Percentiles rank a stretch among this genome's conserved stretches.
phyloP scores from a whole-genome alignment of 1,140 invertebrate genomes.

The Platorchestia sp. region DNA sequence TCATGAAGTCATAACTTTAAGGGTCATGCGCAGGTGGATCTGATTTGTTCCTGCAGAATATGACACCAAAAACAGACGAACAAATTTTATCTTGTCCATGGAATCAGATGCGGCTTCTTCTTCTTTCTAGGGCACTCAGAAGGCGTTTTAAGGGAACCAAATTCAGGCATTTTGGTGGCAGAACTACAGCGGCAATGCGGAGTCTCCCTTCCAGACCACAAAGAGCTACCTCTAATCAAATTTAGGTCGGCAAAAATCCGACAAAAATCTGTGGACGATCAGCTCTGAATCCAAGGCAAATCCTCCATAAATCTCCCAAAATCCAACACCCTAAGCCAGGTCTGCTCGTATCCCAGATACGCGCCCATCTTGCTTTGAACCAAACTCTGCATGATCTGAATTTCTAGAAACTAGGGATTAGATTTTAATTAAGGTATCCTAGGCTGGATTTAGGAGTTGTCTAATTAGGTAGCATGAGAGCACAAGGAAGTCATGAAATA shows the following conservation, averaged over 20 bases:
- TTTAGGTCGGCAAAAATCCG: constrained; percentile 53
- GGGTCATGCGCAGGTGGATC: not conserved
- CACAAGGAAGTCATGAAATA: constrained; percentile 43
- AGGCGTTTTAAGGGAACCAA: constrained; percentile 43
- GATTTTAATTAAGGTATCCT: constrained; percentile 43
- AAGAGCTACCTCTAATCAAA: constrained; percentile 55
- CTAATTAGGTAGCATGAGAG: constrained; percentile 44
- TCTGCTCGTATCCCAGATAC: constrained; percentile 19
- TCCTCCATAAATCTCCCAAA: constrained; percentile 47
- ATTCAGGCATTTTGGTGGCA: constrained; percentile 23
- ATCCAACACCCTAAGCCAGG: constrained; percentile 39
- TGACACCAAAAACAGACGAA: not conserved
- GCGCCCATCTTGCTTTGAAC: constrained; percentile 46
- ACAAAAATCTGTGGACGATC: constrained; percentile 53
- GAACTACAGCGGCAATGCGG: constrained; percentile 26
- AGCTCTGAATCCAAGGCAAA: constrained; percentile 47
- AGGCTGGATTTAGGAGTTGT: constrained; percentile 37
- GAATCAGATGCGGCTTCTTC: not conserved
- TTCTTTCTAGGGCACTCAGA: constrained; percentile 6
- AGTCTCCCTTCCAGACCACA: constrained; percentile 38
- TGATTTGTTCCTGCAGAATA: not conserved
- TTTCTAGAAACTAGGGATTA: constrained; percentile 52
- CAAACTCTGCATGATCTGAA: constrained; percentile 46
- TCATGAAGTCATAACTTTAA: not conserved
- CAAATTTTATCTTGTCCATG: not conserved